Base-by-base conservation (phyloP, 2,113 vertebrate species). In the Hippolais icterina region DNA sequence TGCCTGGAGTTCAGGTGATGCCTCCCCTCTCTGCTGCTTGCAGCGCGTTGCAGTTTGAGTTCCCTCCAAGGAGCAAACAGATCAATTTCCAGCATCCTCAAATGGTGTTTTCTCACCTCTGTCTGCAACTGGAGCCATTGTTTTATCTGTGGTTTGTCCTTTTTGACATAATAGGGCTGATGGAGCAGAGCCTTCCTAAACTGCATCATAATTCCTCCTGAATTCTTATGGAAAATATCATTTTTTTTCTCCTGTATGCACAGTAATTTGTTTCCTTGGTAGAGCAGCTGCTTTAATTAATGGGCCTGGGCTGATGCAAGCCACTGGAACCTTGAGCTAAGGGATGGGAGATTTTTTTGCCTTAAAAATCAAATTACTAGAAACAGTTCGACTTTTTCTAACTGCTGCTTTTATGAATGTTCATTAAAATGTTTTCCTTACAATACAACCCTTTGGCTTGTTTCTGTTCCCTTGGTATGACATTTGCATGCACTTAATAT, bases 401-500 rank as follows among this genome's bases (percentile, higher is more conserved):
- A 69, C 81, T 92, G 70, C 33, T 79, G 44, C 83, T 88, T 93
- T 71, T 80, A 10, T 52, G 42, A 78, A 35, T 33, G 77, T 64
- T 95, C 80, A 44, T 92, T 78, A 81, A 87, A 93, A 64, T 75
- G 76, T 87, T 90, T 95, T 96, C 64, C 83, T 75, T 89, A 5
- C 59, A 39, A 4, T 81, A 39, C 37, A 90, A 68, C 52, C 71
- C 90, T 83, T 93, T 41, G 92, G 90, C 86, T 87, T 78, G 29
- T 75, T 96, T 83, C 91, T 93, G 54, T n/a, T 96, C 85, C 83
- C 82, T 75, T 82, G 90, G 64, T 71, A 29, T 70, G 64, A 41
- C 33, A 83, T 91, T 88, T 93, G 68, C 78, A 70, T 86, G 54
- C 28, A 25, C 59, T 92, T 80, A 75, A 82, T 79, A 64, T 61